Base-by-base conservation (phyloP, 1,140 invertebrate genomes). In the Harpegnathos saltator region DNA sequence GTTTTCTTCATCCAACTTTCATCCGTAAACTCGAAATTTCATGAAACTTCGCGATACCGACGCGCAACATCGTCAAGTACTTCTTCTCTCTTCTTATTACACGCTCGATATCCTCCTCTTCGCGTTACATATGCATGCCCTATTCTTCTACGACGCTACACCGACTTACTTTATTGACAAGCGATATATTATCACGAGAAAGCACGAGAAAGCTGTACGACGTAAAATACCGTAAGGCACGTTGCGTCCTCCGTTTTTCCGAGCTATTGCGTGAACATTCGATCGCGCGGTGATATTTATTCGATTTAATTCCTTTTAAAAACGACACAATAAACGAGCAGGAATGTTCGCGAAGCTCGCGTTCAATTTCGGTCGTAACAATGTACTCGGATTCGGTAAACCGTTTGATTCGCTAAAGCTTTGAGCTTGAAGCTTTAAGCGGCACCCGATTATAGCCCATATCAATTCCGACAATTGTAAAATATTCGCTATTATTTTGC, bases 11-110 rank as follows among this genome's bases (percentile, higher is more conserved):
- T 15, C 17, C 24, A 61, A 61, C 56, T 74, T 29, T 19, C 48
- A 24, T 33, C 7, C 33, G n/a, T 29, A 62, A 74, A 61, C 17
- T 74, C 54, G 24, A 73, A 22, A 29, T 74, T 74, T 74, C 58
- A 73, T 73, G 54, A 74, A 74, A 74, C 58, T 62, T 74, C 44
- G 19, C 12, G 71, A 44, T 44, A 17, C 62, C 71, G 50, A 38
- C n/a, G 29, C 17, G 15, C 9, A 29, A 24, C 14, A 61, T 74
- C 71, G 71, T 74, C 33, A 59, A 59, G 2, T n/a, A n/a, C 22
- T 59, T 26, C 54, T 73, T 17, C 58, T 38, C 14, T 59, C 44
- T 73, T 61, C 22, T 74, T 29, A 44, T 73, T 73, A 59, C 14
- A 59, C 29, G 7, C 1, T 22, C 17, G 12, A 74, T 61, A 29